phyloP scores from a whole-genome alignment of 2,113 vertebrate species.

The Sinocyclocheilus grahami region DNA sequence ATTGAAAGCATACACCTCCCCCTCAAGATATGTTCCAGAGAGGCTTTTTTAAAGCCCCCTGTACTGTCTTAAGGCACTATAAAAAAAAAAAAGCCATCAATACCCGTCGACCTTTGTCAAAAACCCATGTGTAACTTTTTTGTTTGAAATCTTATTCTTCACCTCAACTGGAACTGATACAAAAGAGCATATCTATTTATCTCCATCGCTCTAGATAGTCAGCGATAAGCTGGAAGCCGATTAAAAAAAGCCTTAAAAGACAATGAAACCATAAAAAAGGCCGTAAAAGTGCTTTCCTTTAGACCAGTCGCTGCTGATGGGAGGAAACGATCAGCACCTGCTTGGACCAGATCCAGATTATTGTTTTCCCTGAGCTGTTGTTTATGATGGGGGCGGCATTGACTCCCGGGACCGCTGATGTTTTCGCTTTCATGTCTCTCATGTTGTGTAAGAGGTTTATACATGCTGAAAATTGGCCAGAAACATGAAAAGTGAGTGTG shows the following conservation, averaged over 20 bases:
- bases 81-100: constrained; percentile 9
- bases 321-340: constrained; percentile 62
- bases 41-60: constrained; percentile 19
- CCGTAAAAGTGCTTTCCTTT: constrained; percentile 28
- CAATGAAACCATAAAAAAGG: constrained; percentile 65
- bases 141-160: constrained; percentile 41
- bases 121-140: constrained; percentile 12
- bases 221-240: constrained; percentile 60
- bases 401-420: constrained; percentile 39
- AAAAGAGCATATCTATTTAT: constrained; percentile 48
- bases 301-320: constrained; percentile 39
- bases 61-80: constrained; percentile 9
- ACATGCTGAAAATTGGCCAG: constrained; percentile 28
- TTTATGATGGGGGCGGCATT: constrained; percentile 57
- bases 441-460: constrained; percentile 25
- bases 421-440: constrained; percentile 40
- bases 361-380: constrained; percentile 57
- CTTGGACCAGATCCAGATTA: constrained; percentile 66
- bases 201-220: constrained; percentile 45
- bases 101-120: constrained; percentile 50
- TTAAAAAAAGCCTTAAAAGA: constrained; percentile 57
- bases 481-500: constrained; percentile 34
- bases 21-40: constrained; percentile 15
- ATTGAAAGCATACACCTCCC: too few relatives aligned
- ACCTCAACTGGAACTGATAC: constrained; percentile 34